Base-by-base conservation (phyloP, 92 coral and sea anemone genomes). In the Bergia sp. region DNA sequence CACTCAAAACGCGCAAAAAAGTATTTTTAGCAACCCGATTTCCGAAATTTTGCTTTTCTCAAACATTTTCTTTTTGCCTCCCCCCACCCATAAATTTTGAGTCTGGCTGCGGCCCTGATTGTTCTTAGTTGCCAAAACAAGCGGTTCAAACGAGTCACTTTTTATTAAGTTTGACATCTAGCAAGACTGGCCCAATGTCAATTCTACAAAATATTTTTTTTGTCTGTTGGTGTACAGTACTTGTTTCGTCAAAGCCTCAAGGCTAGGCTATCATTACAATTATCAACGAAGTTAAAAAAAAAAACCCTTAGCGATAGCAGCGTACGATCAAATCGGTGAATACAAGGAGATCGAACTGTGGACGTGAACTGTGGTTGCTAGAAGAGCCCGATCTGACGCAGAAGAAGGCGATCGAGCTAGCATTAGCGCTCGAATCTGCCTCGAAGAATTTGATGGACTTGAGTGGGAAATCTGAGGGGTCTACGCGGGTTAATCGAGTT, bases 1-100 rank as follows among this genome's bases (percentile, higher is more conserved):
- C 86, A 82, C 86, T 58, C 86, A 61, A 82, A 50, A 61, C 86
- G 77, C 57, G 45, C 79, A 82, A 82, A 61, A 82, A 8, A 80
- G 69, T 82, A 82, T 2, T 82, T 82, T 37, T 82, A 82, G 77
- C 76, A 82, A 55, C 77, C 77, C 77, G 3, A 73, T 42, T 36
- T 73, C 77, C 77, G 77, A 73, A 23, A 73, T 73, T 73, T 73
- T 73, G 77, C 77, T 73, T 73, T 73, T 37, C 77, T 73, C 23
- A 73, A 73, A 73, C 29, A 73, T 4, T 61, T 7, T 37, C 38
- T 74, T 11, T 74, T 74, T 74, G 79, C 49, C 76, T 11, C 10
- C 76, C 76, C 76, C 49, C 76, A 7, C 10, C 76, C 76, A 38
- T 71, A 71, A 71, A 71, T 71, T 21, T 71, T 71, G 76, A n/a